Conservation (phyloP, 2,797 vertebrate genomes). For the Acrossocheilus fasciatus region DNA sequence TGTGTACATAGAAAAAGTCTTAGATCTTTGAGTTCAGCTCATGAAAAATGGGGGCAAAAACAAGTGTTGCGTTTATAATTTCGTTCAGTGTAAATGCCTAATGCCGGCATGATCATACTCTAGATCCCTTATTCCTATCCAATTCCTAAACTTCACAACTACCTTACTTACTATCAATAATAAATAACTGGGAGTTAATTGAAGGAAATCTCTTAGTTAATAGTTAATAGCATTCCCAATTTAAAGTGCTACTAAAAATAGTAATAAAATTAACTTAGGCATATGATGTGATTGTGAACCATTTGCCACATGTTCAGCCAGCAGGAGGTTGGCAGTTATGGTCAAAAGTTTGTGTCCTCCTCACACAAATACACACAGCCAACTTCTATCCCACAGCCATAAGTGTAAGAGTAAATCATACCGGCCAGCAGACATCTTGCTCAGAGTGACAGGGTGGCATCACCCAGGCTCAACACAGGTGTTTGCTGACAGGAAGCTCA, state of each 20-base stretch:
- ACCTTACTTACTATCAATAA: neutral
- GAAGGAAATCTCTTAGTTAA: no score
- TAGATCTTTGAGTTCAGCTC: no score
- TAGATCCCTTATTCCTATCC: no score
- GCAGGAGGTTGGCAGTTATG: slow-evolving; percentile 2
- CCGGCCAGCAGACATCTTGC: slow-evolving; percentile 44
- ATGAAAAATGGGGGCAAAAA: no score
- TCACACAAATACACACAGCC: slow-evolving; percentile 19
- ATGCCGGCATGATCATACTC: no score
- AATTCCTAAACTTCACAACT: neutral
- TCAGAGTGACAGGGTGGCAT: slow-evolving; percentile 53
- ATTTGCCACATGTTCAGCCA: slow-evolving; percentile 18
- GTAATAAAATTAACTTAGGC: neutral
- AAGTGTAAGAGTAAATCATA: slow-evolving; percentile 51
- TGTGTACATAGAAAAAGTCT: no score
- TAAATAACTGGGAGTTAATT: neutral
- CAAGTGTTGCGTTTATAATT: no score
- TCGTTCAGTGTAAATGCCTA: no score
- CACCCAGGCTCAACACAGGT: slow-evolving; percentile 47
- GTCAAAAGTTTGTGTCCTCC: neutral
- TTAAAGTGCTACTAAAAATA: neutral
- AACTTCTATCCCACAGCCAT: neutral
- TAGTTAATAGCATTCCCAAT: neutral
- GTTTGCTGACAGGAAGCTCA: slow-evolving; percentile 47
- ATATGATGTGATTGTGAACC: neutral